Evolutionary conservation across 2,113 vertebrate species (phyloP).

Genomic region (Megaleporinus macrocephalus): DNA sequence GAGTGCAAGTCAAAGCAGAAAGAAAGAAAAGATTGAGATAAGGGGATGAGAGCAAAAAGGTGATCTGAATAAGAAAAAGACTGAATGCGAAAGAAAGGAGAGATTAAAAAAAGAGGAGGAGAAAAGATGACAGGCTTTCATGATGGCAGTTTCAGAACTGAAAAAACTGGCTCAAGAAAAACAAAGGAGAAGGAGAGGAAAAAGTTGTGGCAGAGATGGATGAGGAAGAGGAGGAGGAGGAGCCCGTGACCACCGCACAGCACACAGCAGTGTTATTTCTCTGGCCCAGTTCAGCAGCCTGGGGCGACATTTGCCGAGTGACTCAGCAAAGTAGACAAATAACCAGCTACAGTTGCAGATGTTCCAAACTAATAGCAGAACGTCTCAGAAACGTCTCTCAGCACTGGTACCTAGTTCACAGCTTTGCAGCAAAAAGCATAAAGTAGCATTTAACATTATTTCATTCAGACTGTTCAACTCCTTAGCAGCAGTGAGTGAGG

Average conservation of each 20-base stretch:
- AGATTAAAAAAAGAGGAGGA: background rate
- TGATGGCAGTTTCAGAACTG: background rate
- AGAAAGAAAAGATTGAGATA: background rate
- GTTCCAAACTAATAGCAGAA: constrained; percentile 11
- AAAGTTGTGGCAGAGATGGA: constrained; percentile 11
- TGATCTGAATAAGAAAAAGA: too few relatives aligned
- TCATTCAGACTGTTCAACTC: background rate
- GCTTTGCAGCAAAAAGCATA: background rate
- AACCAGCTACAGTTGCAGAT: constrained; percentile 2
- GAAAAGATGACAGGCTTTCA: background rate
- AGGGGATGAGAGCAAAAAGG: background rate
- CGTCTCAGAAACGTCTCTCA: too few relatives aligned
- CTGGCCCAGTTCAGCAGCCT: background rate
- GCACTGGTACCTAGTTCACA: constrained; percentile 4
- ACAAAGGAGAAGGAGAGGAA: background rate
- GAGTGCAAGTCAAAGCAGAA: background rate
- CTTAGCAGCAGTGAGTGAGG: background rate
- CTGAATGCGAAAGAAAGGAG: background rate
- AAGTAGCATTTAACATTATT: background rate
- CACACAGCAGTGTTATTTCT: background rate
- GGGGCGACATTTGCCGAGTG: constrained; percentile 30
- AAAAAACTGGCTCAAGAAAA: background rate
- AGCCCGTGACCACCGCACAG: background rate
- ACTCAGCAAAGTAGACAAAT: constrained; percentile 49
- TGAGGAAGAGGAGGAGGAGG: constrained; percentile 5